Evolutionary conservation across 1,140 invertebrate genomes (phyloP).

Genomic region (Drosophila lacteicornis): DNA sequence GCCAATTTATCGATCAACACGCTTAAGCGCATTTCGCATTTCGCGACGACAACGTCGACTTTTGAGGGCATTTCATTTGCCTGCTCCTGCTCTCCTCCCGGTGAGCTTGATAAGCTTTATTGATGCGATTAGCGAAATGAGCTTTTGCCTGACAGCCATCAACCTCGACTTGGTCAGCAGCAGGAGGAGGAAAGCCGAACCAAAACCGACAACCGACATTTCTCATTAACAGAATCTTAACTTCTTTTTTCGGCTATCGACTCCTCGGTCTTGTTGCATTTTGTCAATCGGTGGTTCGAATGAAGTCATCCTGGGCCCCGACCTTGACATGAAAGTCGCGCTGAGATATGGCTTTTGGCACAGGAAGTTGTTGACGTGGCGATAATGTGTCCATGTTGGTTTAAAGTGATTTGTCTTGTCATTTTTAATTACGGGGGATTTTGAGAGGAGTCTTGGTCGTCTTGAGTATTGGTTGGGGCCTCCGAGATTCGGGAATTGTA

Average conservation of each 20-base stretch:
- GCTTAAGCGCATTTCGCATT: constrained; percentile 77
- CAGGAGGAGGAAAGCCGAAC: constrained; percentile 28
- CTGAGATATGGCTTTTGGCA: constrained; percentile 21
- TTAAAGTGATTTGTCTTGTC: constrained; percentile 37
- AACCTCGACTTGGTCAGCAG: background rate
- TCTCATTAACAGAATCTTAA: constrained; percentile 73
- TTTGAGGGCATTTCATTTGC: constrained; percentile 64
- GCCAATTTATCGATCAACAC: constrained; percentile 82
- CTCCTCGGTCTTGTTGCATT: constrained; percentile 61
- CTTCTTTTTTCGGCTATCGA: constrained; percentile 54
- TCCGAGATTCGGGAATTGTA: background rate
- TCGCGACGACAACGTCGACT: constrained; percentile 28
- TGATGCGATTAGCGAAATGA: constrained; percentile 82
- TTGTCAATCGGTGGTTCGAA: constrained; percentile 59
- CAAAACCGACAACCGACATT: constrained; percentile 77
- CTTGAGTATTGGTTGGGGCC: too few species aligned
- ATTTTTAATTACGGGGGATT: constrained; percentile 11
- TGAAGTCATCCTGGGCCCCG: constrained; percentile 60
- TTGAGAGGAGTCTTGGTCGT: background rate
- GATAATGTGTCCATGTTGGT: constrained; percentile 12
- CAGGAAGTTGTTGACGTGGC: constrained; percentile 32
- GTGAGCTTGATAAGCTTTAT: constrained; percentile 80
- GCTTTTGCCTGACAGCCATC: constrained; percentile 62
- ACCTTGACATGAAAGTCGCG: constrained; percentile 53
- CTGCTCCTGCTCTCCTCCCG: constrained; percentile 22